Evolutionary conservation across 2,888 invertebrate genomes (phyloP), one percentile per base, ranked within the genome.

Genomic region (Graphium colonna): DNA sequence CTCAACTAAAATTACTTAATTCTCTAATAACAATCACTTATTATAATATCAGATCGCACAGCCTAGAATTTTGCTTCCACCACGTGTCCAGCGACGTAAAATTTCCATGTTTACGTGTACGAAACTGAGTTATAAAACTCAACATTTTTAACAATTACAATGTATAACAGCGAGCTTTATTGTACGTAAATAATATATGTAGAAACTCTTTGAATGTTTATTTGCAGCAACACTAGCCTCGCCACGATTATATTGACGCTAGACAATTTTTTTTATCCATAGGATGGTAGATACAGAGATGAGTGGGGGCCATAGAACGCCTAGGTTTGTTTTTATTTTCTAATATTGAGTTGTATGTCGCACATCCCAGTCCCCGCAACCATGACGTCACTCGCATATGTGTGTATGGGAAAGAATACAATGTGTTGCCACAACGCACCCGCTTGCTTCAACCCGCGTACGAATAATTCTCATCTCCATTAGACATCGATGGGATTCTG

Each of bases 221-320:
- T n/a, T n/a, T n/a, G n/a, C n/a, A n/a, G n/a, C n/a, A n/a, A n/a
- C n/a, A n/a, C n/a, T n/a, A n/a, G n/a, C n/a, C n/a, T n/a, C n/a
- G n/a, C n/a, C n/a, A n/a, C n/a, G 31, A 44, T 5, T 26, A 48
- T 53, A 53, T 43, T 53, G 52, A 53, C 43, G 38, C 38, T 42
- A 53, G 43, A 47, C 39, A 36, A 21, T 42, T 69, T 80, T 80
- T 81, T 82, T 83, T 79, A 82, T 88, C 79, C 89, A 78, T 90
- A 92, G 92, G 92, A 90, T 91, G 87, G 90, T 91, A 91, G 92
- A 92, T 85, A 90, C 92, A 91, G 92, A 92, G 87, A 89, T 91
- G 83, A 91, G 91, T 90, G 91, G 91, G 86, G 90, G 92, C 86
- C 91, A 92, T 92, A 92, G 91, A 86, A 90, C 92, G 77, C 92